These are phyloP conservation scores for Leucophenga varia DNA, from an alignment of 1,140 invertebrate genomes.

Conservation along the genomic window DNA sequence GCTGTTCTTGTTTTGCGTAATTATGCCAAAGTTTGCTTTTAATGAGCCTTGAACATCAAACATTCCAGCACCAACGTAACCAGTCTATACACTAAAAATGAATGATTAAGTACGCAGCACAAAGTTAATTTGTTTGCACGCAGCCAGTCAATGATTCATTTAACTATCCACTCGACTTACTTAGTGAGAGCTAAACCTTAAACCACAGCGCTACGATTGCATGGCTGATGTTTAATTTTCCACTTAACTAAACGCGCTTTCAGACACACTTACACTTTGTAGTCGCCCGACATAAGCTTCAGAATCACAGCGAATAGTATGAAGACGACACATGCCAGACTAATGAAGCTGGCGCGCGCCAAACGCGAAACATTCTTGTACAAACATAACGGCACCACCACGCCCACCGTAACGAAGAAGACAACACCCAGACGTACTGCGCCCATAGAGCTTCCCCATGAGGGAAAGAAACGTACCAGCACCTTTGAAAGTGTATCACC, in stretches of 20 bases:
- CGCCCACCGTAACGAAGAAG: constrained; percentile 68
- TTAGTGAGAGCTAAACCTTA: too few relatives aligned
- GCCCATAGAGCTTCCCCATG: constrained; percentile 59
- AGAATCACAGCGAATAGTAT: constrained; percentile 70
- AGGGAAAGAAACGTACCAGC: constrained; percentile 63
- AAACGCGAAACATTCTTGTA: constrained; percentile 79
- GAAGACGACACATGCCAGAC: constrained; percentile 73
- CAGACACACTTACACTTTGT: constrained; percentile 46
- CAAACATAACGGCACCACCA: constrained; percentile 80
- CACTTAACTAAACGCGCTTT: background rate
- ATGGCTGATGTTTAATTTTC: background rate
- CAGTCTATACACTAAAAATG: too few relatives aligned
- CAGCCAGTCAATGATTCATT: too few relatives aligned
- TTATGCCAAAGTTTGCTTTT: too few relatives aligned
- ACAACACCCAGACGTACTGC: constrained; percentile 75
- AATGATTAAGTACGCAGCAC: too few relatives aligned
- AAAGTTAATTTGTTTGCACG: too few relatives aligned
- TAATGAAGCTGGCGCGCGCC: constrained; percentile 78
- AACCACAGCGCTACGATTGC: too few relatives aligned
- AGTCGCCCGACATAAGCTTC: constrained; percentile 63
- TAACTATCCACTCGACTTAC: too few relatives aligned
- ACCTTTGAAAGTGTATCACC: constrained; percentile 88
- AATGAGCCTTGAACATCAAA: too few relatives aligned
- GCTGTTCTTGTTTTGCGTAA: too few relatives aligned
- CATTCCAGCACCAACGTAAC: too few relatives aligned